Evolutionary conservation across 2,888 invertebrate species (phyloP).

Genomic region (Dynastes grantii): DNA sequence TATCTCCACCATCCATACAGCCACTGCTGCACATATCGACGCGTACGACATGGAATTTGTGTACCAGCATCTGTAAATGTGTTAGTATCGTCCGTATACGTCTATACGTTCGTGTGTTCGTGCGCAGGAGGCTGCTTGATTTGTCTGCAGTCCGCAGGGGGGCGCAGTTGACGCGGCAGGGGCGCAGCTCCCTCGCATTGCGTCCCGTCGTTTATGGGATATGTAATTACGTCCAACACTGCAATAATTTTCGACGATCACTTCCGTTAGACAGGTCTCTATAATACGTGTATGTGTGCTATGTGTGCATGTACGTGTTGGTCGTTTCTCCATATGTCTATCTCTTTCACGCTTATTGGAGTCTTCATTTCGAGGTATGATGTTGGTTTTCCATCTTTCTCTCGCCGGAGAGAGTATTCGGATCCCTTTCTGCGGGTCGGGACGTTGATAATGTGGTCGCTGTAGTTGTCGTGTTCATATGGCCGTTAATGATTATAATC

Average conservation of each 20-base stretch:
- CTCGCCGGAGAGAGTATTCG: not conserved
- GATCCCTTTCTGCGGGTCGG: not conserved
- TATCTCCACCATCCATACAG: too few species aligned
- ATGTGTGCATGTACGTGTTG: not conserved
- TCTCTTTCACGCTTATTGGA: not conserved
- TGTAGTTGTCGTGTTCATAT: constrained; percentile 33
- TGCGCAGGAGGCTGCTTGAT: constrained; percentile 52
- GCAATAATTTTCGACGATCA: constrained; percentile 61
- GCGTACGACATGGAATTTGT: too few species aligned
- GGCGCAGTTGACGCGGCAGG: constrained; percentile 55
- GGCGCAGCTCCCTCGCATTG: constrained; percentile 55
- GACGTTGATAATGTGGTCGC: constrained; percentile 29
- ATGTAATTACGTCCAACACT: constrained; percentile 60
- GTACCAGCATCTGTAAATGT: too few species aligned
- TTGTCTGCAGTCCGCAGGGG: constrained; percentile 56
- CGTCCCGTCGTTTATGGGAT: constrained; percentile 57
- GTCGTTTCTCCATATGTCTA: not conserved
- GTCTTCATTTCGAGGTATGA: not conserved
- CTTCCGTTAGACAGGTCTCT: constrained; percentile 58
- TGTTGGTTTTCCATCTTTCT: not conserved
- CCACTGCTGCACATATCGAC: too few species aligned
- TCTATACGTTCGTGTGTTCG: not conserved
- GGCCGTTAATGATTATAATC: constrained; percentile 38
- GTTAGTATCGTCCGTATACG: too few species aligned
- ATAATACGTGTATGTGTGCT: constrained; percentile 41